A percentile compares a stretch with the other conserved stretches of the same genome.
phyloP scores from a whole-genome alignment of 2,888 invertebrate species.

The Melanotus villosus region DNA sequence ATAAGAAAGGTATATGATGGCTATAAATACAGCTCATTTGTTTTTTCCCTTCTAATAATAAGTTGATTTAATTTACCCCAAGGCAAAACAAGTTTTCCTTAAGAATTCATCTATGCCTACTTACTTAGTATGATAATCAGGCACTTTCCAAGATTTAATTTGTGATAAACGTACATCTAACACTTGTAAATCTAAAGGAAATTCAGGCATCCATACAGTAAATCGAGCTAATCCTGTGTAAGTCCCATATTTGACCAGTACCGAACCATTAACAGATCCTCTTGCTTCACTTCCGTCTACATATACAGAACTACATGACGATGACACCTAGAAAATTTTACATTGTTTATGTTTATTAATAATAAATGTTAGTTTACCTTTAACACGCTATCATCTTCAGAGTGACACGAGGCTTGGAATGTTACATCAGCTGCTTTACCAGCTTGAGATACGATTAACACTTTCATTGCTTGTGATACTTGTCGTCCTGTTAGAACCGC shows the following conservation, averaged over 20 bases:
- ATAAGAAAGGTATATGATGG: too few species aligned
- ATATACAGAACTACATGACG: constrained; percentile 96
- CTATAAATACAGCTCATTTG: too few species aligned
- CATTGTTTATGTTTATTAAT: background rate
- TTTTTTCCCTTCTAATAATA: too few species aligned
- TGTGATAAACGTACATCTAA: constrained; percentile 92
- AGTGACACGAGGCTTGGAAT: constrained; percentile 93
- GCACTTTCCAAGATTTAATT: constrained; percentile 95
- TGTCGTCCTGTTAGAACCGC: constrained; percentile 95
- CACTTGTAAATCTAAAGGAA: constrained; percentile 91
- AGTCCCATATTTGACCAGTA: constrained; percentile 93
- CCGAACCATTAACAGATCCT: constrained; percentile 94
- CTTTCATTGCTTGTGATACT: constrained; percentile 95
- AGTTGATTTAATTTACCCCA: too few species aligned
- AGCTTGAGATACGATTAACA: constrained; percentile 94
- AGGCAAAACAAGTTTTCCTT: too few species aligned
- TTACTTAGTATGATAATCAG: constrained; percentile 77
- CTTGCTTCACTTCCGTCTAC: constrained; percentile 96
- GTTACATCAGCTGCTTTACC: constrained; percentile 97
- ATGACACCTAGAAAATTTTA: constrained; percentile 81
- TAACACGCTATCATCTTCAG: constrained; percentile 94
- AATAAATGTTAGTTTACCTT: constrained; percentile 88
- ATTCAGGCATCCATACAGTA: constrained; percentile 97
- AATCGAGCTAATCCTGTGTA: constrained; percentile 90
- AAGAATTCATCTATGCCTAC: too few species aligned